Conservation (phyloP, 2,113 vertebrate genomes). For the Otocyon megalotis region DNA sequence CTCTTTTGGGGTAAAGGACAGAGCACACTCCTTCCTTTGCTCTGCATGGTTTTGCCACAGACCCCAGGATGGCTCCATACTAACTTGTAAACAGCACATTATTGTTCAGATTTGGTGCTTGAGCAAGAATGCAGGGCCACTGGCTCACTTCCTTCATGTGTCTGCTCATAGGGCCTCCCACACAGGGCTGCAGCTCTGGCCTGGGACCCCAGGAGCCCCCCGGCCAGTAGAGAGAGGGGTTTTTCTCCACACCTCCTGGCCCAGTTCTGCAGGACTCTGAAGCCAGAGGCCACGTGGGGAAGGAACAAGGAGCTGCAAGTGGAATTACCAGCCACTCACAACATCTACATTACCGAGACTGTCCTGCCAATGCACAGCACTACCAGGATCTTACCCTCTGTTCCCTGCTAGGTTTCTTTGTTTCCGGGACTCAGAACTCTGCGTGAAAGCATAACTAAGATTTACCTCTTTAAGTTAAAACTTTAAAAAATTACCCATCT, state of each 20-base stretch:
- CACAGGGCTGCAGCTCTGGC: background rate
- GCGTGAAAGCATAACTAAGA: background rate
- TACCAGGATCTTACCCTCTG: background rate
- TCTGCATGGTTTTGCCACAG: background rate
- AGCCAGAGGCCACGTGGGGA: background rate
- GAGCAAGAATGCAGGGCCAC: background rate
- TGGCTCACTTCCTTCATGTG: background rate
- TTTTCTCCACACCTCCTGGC: background rate
- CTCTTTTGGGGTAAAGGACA: background rate
- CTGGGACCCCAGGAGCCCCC: background rate
- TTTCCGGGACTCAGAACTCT: background rate
- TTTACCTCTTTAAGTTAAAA: background rate
- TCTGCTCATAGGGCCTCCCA: background rate
- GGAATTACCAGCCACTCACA: background rate
- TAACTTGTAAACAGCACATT: background rate
- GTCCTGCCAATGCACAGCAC: background rate
- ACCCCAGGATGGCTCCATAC: background rate
- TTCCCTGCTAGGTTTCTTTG: background rate
- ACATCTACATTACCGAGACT: background rate
- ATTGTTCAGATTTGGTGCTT: background rate
- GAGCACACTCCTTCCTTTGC: too few species aligned
- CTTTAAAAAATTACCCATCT: background rate
- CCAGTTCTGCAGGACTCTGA: background rate
- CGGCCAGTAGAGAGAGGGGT: background rate
- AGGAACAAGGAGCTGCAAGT: background rate